Evolutionary conservation across 2,113 vertebrate genomes (phyloP).

Genomic region (Nyctibius bracteatus): DNA sequence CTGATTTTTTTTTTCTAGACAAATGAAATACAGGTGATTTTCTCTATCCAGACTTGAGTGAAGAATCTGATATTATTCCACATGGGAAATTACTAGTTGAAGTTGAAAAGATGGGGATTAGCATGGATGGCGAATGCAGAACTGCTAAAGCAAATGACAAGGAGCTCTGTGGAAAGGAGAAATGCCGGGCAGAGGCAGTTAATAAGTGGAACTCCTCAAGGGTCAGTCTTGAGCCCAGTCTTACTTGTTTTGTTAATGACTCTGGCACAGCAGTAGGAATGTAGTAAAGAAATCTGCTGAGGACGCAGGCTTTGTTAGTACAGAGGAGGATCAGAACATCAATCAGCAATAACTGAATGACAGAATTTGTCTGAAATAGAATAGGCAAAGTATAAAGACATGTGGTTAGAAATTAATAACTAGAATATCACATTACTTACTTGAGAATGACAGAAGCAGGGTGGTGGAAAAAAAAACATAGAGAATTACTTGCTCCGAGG

Average conservation of each 20-base stretch:
- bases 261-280: constrained; percentile 3
- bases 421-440: constrained; percentile 23
- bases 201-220: background rate
- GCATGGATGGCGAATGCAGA: background rate
- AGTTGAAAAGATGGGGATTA: constrained; percentile 39
- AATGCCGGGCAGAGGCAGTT: background rate
- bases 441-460: constrained; percentile 37
- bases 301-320: background rate
- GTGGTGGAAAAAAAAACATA: background rate
- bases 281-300: background rate
- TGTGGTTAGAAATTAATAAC: constrained; percentile 38
- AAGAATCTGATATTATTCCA: background rate
- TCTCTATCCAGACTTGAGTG: background rate
- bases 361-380: background rate
- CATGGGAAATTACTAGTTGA: constrained; percentile 24
- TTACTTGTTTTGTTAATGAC: background rate
- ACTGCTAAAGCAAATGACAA: background rate
- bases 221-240: background rate
- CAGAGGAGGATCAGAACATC: background rate
- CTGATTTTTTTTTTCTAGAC: background rate
- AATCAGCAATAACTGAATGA: background rate
- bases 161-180: background rate
- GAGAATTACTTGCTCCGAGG: constrained; percentile 5
- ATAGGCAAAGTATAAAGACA: background rate
- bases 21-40: constrained; percentile 46